These are phyloP conservation scores for Albula glossodonta DNA, from an alignment of 2,113 vertebrate species.

Conservation along the genomic window DNA sequence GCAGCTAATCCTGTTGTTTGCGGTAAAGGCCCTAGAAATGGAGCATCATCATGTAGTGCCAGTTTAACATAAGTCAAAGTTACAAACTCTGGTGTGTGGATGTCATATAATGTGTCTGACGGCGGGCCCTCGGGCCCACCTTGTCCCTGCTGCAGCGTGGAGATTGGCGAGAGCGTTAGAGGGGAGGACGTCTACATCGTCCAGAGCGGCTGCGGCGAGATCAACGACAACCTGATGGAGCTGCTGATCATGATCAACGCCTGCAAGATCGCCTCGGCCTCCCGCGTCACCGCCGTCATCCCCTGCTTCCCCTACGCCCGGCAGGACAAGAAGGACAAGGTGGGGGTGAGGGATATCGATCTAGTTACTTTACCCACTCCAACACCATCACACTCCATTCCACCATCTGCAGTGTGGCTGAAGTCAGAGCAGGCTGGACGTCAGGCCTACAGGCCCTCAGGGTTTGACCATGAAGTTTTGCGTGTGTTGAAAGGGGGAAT, in stretches of 20 bases:
- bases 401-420: conserved; percentile 18
- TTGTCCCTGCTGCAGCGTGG: conserved; percentile 59
- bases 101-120: not conserved
- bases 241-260: conserved; percentile 80
- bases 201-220: conserved; percentile 78
- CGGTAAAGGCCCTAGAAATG: too few species aligned
- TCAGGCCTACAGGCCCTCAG: not conserved
- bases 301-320: conserved; percentile 79
- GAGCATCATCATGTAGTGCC: too few species aligned
- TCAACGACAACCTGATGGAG: conserved; percentile 80
- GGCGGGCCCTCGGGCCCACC: not conserved
- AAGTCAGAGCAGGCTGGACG: not conserved
- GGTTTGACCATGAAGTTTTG: too few species aligned
- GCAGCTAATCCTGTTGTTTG: too few species aligned
- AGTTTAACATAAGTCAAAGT: too few species aligned
- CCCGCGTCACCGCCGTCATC: conserved; percentile 75
- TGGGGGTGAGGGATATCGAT: conserved; percentile 67
- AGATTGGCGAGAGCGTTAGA: conserved; percentile 77
- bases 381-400: conserved; percentile 50
- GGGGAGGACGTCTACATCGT: conserved; percentile 81
- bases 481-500: not conserved
- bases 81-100: not conserved
- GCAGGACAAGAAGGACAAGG: conserved; percentile 82
- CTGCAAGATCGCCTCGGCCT: conserved; percentile 78
- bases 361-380: conserved; percentile 55